Evolutionary conservation across 1,140 invertebrate species (phyloP), one percentile per base, ranked within the genome.

Genomic region (Zaprionus nigranus): DNA sequence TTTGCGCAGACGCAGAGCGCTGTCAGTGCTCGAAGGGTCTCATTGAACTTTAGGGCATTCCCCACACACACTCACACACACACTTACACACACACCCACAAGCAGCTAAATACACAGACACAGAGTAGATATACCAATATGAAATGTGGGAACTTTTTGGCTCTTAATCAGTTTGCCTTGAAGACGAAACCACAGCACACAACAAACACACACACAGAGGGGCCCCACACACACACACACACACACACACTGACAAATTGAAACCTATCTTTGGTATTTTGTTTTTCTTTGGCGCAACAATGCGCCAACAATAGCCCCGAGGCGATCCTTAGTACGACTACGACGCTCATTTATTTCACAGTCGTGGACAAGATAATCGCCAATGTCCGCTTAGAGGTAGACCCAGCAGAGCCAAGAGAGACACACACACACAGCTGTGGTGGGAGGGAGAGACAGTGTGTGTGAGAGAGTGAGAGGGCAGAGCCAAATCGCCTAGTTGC

Each of bases 341-440:
- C 82, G 84, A 84, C 73, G 85, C 85, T 90, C 85, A 90, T 90
- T 90, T 90, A 88, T 90, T 90, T 90, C 85, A 90, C 86, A 90
- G 85, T 90, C 85, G 85, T 90, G 85, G 85, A 90, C 85, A 90
- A 90, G 86, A 90, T 90, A 90, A 90, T 90, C 85, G 85, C 85
- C 85, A 90, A 90, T 90, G 85, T 90, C 85, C 85, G 85, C 81
- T 90, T 90, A 90, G 81, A 88, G 84, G 71, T 74, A 73, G 65
- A 74, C 61, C 40, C 40, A 43, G 57, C 60, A 34, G 73, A 61
- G 46, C 75, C n/a, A 2, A 17, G 20, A 28, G 58, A 71, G 15
- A 28, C 24, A 30, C 17, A 53, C 12, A 15, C 28, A 30, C 26
- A 34, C 30, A 34, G 30, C 30, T 34, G 9, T 34, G 9, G 30